Conservation (phyloP, 2,888 invertebrate genomes). For the Teinopalpus imperialis region DNA sequence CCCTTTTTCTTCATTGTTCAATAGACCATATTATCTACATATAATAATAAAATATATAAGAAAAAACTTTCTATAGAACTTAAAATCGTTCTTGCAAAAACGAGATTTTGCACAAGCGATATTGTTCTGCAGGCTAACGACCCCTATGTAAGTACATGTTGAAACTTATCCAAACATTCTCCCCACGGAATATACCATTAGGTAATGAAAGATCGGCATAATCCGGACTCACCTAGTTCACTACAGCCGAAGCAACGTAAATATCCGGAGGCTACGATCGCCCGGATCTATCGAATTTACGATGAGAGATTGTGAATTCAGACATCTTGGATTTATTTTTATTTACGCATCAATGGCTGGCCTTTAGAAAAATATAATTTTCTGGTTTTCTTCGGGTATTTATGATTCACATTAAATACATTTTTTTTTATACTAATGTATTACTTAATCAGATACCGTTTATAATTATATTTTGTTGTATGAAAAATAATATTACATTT, state of each 20-base stretch:
- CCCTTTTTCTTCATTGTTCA: too few relatives aligned
- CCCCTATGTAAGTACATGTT: constrained; percentile 7
- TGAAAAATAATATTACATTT: too few relatives aligned
- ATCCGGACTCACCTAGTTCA: constrained; percentile 50
- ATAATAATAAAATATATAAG: too few relatives aligned
- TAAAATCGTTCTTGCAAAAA: too few relatives aligned
- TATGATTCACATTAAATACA: too few relatives aligned
- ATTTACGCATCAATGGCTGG: constrained; percentile 27
- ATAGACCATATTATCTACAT: too few relatives aligned
- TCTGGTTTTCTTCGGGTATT: neutral
- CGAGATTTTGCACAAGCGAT: too few relatives aligned
- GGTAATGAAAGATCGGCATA: constrained; percentile 67
- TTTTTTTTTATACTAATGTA: too few relatives aligned
- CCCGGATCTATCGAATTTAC: constrained; percentile 44
- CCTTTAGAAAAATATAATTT: constrained; percentile 13
- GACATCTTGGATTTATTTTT: constrained; percentile 44
- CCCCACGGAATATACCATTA: constrained; percentile 45
- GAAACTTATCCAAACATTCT: constrained; percentile 34
- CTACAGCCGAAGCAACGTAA: constrained; percentile 46
- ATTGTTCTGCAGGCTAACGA: too few relatives aligned
- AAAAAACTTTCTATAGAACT: too few relatives aligned
- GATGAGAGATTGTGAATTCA: constrained; percentile 54
- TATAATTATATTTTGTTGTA: too few relatives aligned
- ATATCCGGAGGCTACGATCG: constrained; percentile 50
- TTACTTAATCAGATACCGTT: too few relatives aligned